Percentiles rank a stretch among this genome's conserved stretches.
Evolutionary conservation across 1,140 invertebrate genomes (phyloP).

Genomic region (Plectus sambesii): DNA sequence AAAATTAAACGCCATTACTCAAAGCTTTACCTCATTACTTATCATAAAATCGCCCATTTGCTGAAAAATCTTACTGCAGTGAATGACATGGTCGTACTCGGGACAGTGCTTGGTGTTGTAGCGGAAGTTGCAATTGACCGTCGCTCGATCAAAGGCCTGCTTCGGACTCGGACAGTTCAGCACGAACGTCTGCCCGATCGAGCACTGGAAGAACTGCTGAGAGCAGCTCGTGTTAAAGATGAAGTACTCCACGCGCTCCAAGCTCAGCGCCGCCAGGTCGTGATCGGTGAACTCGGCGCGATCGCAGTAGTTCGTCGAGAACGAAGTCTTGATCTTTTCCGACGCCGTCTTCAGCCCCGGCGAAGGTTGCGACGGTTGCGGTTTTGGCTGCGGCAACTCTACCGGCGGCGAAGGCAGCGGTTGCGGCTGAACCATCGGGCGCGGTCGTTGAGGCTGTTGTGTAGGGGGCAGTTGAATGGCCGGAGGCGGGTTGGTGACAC

Average conservation of each 20-base stretch:
- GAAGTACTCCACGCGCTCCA: slow-evolving; percentile 27
- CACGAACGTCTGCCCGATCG: slow-evolving; percentile 24
- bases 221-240: slow-evolving; percentile 26
- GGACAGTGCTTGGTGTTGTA: slow-evolving; percentile 24
- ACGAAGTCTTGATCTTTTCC: too few species aligned
- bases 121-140: slow-evolving; percentile 24
- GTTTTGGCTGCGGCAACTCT: too few species aligned
- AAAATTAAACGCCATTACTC: slow-evolving; percentile 9
- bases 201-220: slow-evolving; percentile 26
- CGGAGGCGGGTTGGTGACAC: too few species aligned
- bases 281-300: slow-evolving; percentile 23
- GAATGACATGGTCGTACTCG: slow-evolving; percentile 29
- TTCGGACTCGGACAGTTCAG: slow-evolving; percentile 20
- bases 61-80: slow-evolving; percentile 24
- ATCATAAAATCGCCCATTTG: background rate
- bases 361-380: too few species aligned
- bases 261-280: slow-evolving; percentile 16
- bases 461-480: too few species aligned
- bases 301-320: too few species aligned
- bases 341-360: too few species aligned
- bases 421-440: too few species aligned
- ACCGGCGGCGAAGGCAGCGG: too few species aligned
- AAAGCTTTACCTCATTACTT: background rate
- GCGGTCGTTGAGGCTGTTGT: too few species aligned
- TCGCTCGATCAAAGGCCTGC: slow-evolving; percentile 24